These are phyloP conservation scores for Chiloscyllium plagiosum DNA, from an alignment of 2,113 vertebrate genomes.

Conservation along the genomic window DNA sequence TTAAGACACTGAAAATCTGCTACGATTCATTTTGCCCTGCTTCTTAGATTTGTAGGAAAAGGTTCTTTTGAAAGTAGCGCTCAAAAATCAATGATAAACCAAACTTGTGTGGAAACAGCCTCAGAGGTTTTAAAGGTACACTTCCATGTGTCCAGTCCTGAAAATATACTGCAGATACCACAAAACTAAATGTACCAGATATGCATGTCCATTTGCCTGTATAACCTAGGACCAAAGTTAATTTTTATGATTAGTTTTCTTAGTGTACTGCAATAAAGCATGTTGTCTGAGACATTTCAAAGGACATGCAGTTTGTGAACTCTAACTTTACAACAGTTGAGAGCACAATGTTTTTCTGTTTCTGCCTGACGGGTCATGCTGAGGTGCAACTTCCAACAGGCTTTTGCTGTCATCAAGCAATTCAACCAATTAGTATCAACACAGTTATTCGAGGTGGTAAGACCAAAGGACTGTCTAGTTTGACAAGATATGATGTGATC, in stretches of 20 bases:
- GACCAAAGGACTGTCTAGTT: neutral
- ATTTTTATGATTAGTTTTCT: neutral
- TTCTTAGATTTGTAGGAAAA: constrained; percentile 21
- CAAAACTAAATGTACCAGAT: neutral
- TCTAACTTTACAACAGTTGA: neutral
- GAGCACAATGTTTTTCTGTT: neutral
- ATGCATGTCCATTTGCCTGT: neutral
- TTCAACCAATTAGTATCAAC: neutral
- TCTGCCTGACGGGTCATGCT: neutral
- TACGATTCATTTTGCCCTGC: constrained; percentile 10
- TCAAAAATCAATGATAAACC: neutral
- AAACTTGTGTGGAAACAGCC: neutral
- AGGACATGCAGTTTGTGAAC: neutral
- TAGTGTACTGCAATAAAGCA: neutral
- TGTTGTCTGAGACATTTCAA: neutral
- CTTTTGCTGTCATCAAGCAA: neutral
- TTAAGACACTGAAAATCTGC: constrained; percentile 21
- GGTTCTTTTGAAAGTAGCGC: neutral
- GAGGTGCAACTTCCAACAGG: neutral
- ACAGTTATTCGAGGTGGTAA: neutral
- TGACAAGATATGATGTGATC: neutral
- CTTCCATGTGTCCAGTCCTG: neutral
- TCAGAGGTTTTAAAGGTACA: neutral
- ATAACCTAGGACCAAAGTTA: neutral
- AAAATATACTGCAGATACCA: neutral